Evolutionary conservation across 2,888 invertebrate species (phyloP), one percentile per base, ranked within the genome.

Genomic region (Lycaena phlaeas): DNA sequence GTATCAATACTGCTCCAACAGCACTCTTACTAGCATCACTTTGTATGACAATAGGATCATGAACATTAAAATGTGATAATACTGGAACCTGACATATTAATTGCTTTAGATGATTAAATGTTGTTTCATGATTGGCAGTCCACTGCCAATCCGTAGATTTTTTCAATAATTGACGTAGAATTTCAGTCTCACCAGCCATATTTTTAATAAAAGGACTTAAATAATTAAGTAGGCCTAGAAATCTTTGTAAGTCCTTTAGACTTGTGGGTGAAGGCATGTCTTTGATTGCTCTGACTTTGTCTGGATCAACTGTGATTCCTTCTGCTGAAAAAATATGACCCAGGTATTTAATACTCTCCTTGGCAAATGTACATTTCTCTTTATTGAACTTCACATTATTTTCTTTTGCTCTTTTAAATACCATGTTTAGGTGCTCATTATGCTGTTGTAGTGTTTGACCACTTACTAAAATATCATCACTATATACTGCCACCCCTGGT

Each of bases 331-430:
- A 36, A 41, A 28, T 18, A 28, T 36, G 39, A 36, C 52, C 48
- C 15, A 51, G 10, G 38, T 48, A 52, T 39, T 43, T 45, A 12
- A 51, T 31, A 36, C 36, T 44, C 29, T 42, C n/a, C 18, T 34
- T 37, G 11, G 27, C 39, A 28, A 52, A 51, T 31, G n/a, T 12
- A 42, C 42, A 44, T 40, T 52, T 52, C 15, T 41, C 41, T 43
- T 39, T 41, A 27, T 44, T 47, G 42, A 48, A 45, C 27, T 47
- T 48, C 5, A 47, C 41, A 38, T 42, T 27, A 27, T 36, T 27
- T 39, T 46, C 28, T 11, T 29, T 26, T 27, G 51, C 49, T 40
- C 37, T 43, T 28, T 42, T 10, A 26, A 46, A 36, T 9, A 47
- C 42, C 29, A 11, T 26, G 14, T 42, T 25, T 5, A 45, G 34